Evolutionary conservation across 2,888 invertebrate genomes (phyloP).

Genomic region (Xylota segnis): DNA sequence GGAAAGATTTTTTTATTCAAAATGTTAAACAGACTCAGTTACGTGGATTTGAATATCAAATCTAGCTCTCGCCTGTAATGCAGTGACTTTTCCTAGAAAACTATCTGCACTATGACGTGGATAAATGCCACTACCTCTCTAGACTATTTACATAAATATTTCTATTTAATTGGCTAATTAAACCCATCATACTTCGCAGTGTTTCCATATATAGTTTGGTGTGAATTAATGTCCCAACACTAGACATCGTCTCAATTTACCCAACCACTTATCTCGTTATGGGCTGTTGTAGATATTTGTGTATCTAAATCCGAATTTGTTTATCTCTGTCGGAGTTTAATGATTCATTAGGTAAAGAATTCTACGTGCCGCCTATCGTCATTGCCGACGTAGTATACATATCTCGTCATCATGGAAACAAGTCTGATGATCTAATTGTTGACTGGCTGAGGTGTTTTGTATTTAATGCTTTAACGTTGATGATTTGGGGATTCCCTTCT

Average conservation of each 20-base stretch:
- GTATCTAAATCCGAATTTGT: not conserved
- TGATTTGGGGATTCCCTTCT: not conserved
- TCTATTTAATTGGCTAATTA: not conserved
- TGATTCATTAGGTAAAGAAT: slow-evolving; percentile 3
- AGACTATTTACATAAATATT: slow-evolving; percentile 2
- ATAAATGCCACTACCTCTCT: slow-evolving; percentile 5
- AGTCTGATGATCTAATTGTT: not conserved
- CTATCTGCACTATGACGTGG: not conserved
- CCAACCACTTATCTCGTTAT: not conserved
- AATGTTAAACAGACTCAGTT: not conserved
- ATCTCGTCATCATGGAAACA: not conserved
- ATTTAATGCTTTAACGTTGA: not conserved
- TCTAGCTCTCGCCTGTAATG: no score
- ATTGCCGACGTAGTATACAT: not conserved
- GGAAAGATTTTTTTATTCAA: not conserved
- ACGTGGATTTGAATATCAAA: not conserved
- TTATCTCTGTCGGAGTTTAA: slow-evolving; percentile 26
- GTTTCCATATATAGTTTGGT: not conserved
- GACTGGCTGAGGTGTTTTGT: not conserved
- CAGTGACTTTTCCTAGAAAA: not conserved
- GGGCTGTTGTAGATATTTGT: not conserved
- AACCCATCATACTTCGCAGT: not conserved
- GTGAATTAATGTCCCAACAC: slow-evolving; percentile 10
- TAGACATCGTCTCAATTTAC: not conserved
- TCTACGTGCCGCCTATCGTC: not conserved